phyloP scores from a whole-genome alignment of 2,888 invertebrate species.

The Clanis bilineata region DNA sequence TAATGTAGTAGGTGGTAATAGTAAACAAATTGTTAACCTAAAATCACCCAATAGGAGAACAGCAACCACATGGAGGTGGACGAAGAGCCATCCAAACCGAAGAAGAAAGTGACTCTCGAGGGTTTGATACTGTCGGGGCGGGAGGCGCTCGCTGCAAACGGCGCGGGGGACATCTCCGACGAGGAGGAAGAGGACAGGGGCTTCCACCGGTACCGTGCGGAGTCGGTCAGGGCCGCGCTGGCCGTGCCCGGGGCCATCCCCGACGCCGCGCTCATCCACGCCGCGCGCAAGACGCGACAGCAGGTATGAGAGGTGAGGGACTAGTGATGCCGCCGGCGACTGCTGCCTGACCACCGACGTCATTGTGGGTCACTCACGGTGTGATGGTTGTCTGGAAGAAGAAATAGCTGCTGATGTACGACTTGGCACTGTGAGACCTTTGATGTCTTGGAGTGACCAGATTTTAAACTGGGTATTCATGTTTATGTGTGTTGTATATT shows the following conservation, averaged over 20 bases:
- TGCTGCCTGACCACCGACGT: neutral
- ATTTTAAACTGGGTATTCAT: too few species aligned
- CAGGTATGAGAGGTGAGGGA: constrained; percentile 91
- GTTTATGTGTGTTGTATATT: neutral
- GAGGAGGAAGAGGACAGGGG: constrained; percentile 80
- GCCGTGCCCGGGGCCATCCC: constrained; percentile 93
- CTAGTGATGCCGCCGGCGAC: constrained; percentile 61
- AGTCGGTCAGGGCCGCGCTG: constrained; percentile 90
- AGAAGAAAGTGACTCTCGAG: constrained; percentile 74
- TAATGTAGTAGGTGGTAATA: too few species aligned
- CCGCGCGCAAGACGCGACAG: constrained; percentile 96
- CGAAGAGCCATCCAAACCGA: constrained; percentile 45
- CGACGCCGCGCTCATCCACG: constrained; percentile 98
- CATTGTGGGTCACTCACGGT: too few species aligned
- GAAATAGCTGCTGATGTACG: too few species aligned
- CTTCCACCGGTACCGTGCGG: constrained; percentile 79
- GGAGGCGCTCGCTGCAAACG: constrained; percentile 91
- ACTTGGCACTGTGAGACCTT: too few species aligned
- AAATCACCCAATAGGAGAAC: constrained; percentile 42
- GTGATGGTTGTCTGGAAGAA: neutral
- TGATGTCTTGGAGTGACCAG: too few species aligned
- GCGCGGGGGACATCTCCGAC: constrained; percentile 84
- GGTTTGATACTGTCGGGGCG: constrained; percentile 89
- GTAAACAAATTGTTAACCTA: constrained; percentile 5
- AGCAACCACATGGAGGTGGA: constrained; percentile 35